Evolutionary conservation across 1,140 invertebrate species (phyloP).

Genomic region (Eciton burchellii): DNA sequence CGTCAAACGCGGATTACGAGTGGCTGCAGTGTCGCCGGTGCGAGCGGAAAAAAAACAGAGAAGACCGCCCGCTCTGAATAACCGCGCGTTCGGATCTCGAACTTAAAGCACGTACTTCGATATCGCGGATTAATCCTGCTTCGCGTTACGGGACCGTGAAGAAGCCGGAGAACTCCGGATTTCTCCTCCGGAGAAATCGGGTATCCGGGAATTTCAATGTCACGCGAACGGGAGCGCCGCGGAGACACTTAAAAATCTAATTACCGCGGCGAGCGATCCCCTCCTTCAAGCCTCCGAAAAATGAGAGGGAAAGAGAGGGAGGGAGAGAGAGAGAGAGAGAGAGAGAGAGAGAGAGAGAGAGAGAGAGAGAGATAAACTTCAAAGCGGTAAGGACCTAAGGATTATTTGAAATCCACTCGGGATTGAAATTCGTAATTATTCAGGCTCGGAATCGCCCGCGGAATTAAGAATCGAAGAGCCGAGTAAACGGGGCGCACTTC

Average conservation of each 20-base stretch:
- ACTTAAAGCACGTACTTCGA: constrained; percentile 22
- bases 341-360: too few relatives aligned
- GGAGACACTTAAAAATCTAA: constrained; percentile 21
- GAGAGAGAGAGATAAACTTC: constrained; percentile 2
- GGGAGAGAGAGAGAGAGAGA: too few relatives aligned
- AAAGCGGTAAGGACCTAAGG: background rate
- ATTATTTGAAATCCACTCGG: background rate
- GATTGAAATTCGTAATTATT: background rate
- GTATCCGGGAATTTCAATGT: constrained; percentile 27
- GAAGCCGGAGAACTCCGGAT: background rate
- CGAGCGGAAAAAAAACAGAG: constrained; percentile 55
- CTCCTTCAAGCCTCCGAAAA: background rate
- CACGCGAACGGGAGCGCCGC: background rate
- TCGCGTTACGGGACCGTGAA: constrained; percentile 35
- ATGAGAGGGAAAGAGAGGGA: too few relatives aligned
- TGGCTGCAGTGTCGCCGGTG: background rate
- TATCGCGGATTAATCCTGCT: constrained; percentile 42
- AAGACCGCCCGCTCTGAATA: constrained; percentile 18
- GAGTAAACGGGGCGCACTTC: background rate
- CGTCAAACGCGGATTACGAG: constrained; percentile 58
- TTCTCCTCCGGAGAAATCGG: background rate
- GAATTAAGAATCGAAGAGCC: background rate
- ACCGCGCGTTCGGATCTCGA: constrained; percentile 22
- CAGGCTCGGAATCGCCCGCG: too few relatives aligned
- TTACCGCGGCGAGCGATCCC: background rate